These are phyloP conservation scores for Rhabdomys pumilio DNA, from an alignment of 2,797 vertebrate species.

Conservation along the genomic window DNA sequence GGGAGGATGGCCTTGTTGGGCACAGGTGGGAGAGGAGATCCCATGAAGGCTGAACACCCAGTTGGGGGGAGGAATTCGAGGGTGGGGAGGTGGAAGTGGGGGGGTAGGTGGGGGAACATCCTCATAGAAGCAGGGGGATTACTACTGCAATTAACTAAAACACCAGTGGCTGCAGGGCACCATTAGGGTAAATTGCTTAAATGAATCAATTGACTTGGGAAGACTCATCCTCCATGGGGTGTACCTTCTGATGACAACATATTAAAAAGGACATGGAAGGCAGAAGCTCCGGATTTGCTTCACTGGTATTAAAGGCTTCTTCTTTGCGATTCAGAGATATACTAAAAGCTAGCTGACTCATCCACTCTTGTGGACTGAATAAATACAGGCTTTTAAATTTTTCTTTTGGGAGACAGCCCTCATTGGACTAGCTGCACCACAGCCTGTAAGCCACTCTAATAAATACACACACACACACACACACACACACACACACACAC, in stretches of 20 bases:
- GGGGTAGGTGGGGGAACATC: no score
- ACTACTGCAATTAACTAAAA: neutral
- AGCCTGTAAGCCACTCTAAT: neutral
- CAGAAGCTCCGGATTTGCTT: neutral
- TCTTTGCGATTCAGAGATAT: neutral
- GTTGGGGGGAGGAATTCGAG: no score
- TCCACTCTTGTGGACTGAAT: no score
- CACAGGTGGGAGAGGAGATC: no score
- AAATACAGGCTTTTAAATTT: neutral
- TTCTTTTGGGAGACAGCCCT: neutral
- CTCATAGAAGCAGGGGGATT: no score
- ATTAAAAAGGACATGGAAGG: neutral
- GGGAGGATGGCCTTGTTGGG: no score
- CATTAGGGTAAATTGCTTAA: neutral
- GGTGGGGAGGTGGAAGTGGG: no score
- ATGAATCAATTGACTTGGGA: no score
- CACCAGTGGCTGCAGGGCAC: neutral
- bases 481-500: no score
- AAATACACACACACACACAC: neutral
- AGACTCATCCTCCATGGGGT: no score
- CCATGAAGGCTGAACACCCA: no score
- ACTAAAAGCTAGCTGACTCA: neutral
- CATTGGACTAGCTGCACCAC: neutral
- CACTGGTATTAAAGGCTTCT: neutral
- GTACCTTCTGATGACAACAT: neutral